Conservation (phyloP, 2,797 vertebrate genomes). For the Orestias chungarensis region DNA sequence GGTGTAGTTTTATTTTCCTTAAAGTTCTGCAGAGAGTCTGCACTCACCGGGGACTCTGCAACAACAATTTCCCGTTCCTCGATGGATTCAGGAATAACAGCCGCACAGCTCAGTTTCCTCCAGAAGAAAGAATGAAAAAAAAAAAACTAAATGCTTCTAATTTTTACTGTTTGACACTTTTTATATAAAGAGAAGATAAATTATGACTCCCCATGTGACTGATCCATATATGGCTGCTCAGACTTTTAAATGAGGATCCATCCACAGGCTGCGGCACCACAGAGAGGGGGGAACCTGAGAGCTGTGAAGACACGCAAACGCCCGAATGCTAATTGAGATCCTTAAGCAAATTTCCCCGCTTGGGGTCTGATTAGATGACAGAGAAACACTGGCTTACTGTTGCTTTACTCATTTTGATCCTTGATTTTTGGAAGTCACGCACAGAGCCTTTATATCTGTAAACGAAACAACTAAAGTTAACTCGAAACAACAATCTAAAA, state of each 20-base stretch:
- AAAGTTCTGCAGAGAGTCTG: conserved; percentile 32
- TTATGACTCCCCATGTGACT: conserved; percentile 34
- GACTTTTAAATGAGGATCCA: conserved; percentile 60
- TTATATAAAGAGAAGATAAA: background rate
- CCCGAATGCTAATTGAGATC: conserved; percentile 72
- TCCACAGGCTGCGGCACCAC: conserved; percentile 44
- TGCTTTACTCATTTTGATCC: conserved; percentile 14
- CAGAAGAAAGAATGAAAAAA: conserved; percentile 12
- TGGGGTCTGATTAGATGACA: conserved; percentile 56
- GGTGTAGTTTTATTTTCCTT: conserved; percentile 55
- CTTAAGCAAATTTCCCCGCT: conserved; percentile 28
- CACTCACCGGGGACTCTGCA: conserved; percentile 43
- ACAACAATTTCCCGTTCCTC: conserved; percentile 30
- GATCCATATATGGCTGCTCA: conserved; percentile 64
- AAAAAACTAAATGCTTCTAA: background rate
- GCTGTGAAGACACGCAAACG: conserved; percentile 49
- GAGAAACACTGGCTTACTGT: conserved; percentile 45
- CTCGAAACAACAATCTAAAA: background rate
- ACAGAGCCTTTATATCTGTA: background rate
- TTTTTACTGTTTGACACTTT: conserved; percentile 7
- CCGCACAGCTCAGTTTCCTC: conserved; percentile 18
- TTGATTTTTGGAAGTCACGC: background rate
- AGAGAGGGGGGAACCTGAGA: conserved; percentile 46
- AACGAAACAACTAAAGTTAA: background rate
- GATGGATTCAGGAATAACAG: conserved; percentile 13